Evolutionary conservation across 2,888 invertebrate species (phyloP), one percentile per base, ranked within the genome.

Genomic region (Machimus atricapillus): DNA sequence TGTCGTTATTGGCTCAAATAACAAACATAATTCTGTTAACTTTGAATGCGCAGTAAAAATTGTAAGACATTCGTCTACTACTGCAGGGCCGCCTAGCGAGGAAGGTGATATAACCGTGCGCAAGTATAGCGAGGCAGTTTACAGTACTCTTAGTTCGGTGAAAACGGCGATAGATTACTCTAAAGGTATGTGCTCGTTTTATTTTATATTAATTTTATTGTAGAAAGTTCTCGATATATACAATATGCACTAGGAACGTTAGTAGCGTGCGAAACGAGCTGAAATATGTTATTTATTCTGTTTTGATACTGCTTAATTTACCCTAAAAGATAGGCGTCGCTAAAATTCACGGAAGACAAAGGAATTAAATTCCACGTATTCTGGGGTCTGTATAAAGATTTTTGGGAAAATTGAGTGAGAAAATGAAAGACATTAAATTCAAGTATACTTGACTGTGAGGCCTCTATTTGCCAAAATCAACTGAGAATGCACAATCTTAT

Each of bases 161-260:
- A 95, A 95, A 27, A 94, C 95, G 0, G 95, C 95, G 66, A 92
- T 96, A 9, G 95, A 95, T 89, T 96, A 96, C 91, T 96, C 97
- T 2, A 95, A 95, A 92, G 95, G 96, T 95, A 76, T 87, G 88
- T 85, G 5, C 6, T 1, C 12, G 14, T 46, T 74, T 74, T 66
- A 6, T 82, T 82, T 27, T n/a, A 19, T 37, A 52, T n/a, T n/a
- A n/a, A n/a, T n/a, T 52, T n/a, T 52, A 52, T 19, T 52, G n/a
- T 2, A 0, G 2, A 52, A 19, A n/a, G 5, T n/a, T 52, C 4
- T 52, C 43, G 0, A 16, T 16, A 46, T 46, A 46, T 43, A 34
- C 1, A 34, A 46, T 8, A 46, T 40, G 0, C 8, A 40, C 8
- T 9, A 40, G 37, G 37, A n/a, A n/a, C n/a, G n/a, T n/a, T 40